Base-by-base conservation (phyloP, 2,888 invertebrate species). In the Cephus pygmeus region DNA sequence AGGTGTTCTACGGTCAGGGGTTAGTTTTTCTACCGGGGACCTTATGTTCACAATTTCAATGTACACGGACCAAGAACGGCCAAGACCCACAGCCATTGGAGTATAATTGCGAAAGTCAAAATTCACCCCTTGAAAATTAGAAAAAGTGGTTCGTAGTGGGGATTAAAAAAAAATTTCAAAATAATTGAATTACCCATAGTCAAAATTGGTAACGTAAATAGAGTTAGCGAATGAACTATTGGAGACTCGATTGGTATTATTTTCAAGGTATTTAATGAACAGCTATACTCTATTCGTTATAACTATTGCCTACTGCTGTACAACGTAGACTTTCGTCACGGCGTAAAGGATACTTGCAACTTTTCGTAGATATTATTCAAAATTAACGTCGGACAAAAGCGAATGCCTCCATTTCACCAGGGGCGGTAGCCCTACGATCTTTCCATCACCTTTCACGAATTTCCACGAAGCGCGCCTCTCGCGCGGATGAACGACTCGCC, bases 1-100 rank as follows among this genome's bases (percentile, higher is more conserved):
- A 90, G 91, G 88, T 90, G 91, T 82, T 84, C 82, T 85, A 88
- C 83, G 91, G 91, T 90, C 89, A 90, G 85, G 87, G 90, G 89
- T 90, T 83, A 89, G 84, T 86, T 88, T 87, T 88, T 85, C 56
- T 76, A 33, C 76, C 76, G 31, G 31, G 71, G 33, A 35, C 79
- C 79, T 80, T 76, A 75, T 79, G 80, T 76, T 79, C 78, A 75
- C 81, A 81, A 80, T 82, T 82, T 78, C 79, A 79, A 74, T 73
- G 76, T 71, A 75, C 76, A 75, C 69, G 4, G 36, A 34, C 35
- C 12, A 71, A 71, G 34, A 71, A 34, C 34, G 71, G 9, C 71
- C 71, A 31, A 30, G 30, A 30, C 3, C 30, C 30, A 71, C 3
- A 30, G 11, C 6, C 12, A 71, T 34, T 23, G 30, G 71, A 15